Base-by-base conservation (phyloP, 2,797 vertebrate species). In the Acanthurus lineatus region DNA sequence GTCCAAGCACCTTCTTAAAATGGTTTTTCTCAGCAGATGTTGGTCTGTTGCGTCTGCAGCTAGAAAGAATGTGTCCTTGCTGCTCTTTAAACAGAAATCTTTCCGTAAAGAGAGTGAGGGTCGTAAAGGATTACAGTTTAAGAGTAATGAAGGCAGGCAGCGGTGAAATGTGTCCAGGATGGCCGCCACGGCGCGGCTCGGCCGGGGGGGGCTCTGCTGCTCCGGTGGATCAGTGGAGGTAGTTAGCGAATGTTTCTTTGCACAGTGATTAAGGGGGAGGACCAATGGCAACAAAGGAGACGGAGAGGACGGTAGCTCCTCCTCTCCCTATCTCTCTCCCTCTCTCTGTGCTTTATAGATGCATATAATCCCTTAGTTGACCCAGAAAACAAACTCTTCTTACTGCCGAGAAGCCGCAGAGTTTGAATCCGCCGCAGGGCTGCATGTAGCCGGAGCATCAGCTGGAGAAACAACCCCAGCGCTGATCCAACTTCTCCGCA, bases 331-430 rank as follows among this genome's bases (percentile, higher is more conserved):
- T 53, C 77, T 54, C 71, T 64, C 82, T 53, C 73, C 28, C 75
- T 65, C 82, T 77, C 77, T 82, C 80, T 9, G 69, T 47, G 89
- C 89, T 91, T 88, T 87, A 85, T 91, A 93, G 84, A 91, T 89
- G 93, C 90, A 93, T 93, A 94, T 95, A 95, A 95, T 95, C 93
- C 92, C 90, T 0, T 89, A 90, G 91, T 88, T 95, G 94, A 95
- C 94, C 94, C 95, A 95, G 94, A 95, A 96, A 95, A 93, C 89
- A 88, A 93, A 94, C 94, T 94, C 91, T 85, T 84, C 91, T 79
- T 86, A 91, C 84, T 82, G 78, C 73, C 78, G 86, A 88, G 73
- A 64, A 80, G 54, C 73, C 57, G 73, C 86, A 76, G 64, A 79
- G 86, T 89, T 77, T 20, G 51, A 53, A 89, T 83, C 84, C 87